Evolutionary conservation across 1,140 invertebrate species (phyloP), one percentile per base, ranked within the genome.

Genomic region (Scaptomyza hsui): DNA sequence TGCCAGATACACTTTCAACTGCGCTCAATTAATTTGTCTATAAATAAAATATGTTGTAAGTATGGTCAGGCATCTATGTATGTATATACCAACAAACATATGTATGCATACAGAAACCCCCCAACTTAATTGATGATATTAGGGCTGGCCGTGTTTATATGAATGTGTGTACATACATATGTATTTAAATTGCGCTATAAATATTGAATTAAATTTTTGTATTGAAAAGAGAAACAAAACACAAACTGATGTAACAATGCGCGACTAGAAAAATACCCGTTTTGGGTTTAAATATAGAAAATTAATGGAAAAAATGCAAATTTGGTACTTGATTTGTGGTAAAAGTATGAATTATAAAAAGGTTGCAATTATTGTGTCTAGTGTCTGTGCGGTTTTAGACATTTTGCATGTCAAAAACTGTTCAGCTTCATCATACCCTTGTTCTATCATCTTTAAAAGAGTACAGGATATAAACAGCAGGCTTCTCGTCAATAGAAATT

Each of bases 161-260:
- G 16, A 12, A 4, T 45, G 37, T 41, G n/a, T 41, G 37, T 21
- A 2, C 5, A 15, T 21, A 2, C 5, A 15, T 32, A 12, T 57
- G 16, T 44, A 35, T 44, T 48, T 49, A 24, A 85, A 86, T 68
- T 56, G 72, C 26, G 49, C 76, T 57, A 77, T 86, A 85, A 80
- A 86, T 80, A 74, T 77, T 86, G 61, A 85, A 86, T 86, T 69
- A 78, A 75, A 61, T 73, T 32, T 56, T 53, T 65, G 57, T 62
- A 44, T 26, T 65, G 37, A 53, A 42, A 52, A 53, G 6, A 62
- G 15, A 53, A 29, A 44, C 37, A 9, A 53, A 10, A 10, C 21
- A 13, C 10, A n/a, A 21, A 9, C n/a, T 12, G 21, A 16, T n/a
- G 5, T 4, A 9, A 5, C 16, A 1, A 10, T 10, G 9, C 16